Conservation (phyloP, 1,140 invertebrate species). For the Pseudomyrmex cubaensis region DNA sequence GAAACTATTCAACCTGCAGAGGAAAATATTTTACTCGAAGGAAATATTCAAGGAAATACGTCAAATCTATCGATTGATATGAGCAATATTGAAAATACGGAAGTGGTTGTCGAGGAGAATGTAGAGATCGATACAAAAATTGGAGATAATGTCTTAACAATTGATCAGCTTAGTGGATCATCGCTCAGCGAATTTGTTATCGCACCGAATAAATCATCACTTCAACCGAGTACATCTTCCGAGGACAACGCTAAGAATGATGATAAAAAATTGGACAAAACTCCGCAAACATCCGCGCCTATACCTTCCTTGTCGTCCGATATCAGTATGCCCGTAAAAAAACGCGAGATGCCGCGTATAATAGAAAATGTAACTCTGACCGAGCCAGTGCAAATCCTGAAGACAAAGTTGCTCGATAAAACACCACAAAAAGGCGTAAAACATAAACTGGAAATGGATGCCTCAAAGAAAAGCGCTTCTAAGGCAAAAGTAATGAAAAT, state of each 20-base stretch:
- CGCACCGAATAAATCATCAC: slow-evolving; percentile 22
- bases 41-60: slow-evolving; percentile 26
- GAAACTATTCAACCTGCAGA: slow-evolving; percentile 24
- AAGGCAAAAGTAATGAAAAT: slow-evolving; percentile 80
- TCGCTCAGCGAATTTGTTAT: slow-evolving; percentile 46
- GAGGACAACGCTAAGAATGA: slow-evolving; percentile 60
- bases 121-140: slow-evolving; percentile 65
- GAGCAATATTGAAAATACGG: slow-evolving; percentile 67
- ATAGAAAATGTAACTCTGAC: slow-evolving; percentile 82
- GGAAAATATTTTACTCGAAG: no score
- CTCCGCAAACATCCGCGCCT: slow-evolving; percentile 61
- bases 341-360: slow-evolving; percentile 83
- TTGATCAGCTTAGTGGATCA: slow-evolving; percentile 22
- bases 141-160: slow-evolving; percentile 40
- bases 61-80: slow-evolving; percentile 55
- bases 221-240: background rate
- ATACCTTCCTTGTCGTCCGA: slow-evolving; percentile 71
- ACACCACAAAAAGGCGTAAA: slow-evolving; percentile 75
- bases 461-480: slow-evolving; percentile 48
- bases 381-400: slow-evolving; percentile 81
- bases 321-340: slow-evolving; percentile 79
- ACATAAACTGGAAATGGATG: slow-evolving; percentile 79
- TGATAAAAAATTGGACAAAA: slow-evolving; percentile 72
- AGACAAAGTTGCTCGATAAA: slow-evolving; percentile 80
- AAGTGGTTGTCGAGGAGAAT: slow-evolving; percentile 72